Conservation (phyloP, 1,140 invertebrate species). For the Sinonovacula constricta region DNA sequence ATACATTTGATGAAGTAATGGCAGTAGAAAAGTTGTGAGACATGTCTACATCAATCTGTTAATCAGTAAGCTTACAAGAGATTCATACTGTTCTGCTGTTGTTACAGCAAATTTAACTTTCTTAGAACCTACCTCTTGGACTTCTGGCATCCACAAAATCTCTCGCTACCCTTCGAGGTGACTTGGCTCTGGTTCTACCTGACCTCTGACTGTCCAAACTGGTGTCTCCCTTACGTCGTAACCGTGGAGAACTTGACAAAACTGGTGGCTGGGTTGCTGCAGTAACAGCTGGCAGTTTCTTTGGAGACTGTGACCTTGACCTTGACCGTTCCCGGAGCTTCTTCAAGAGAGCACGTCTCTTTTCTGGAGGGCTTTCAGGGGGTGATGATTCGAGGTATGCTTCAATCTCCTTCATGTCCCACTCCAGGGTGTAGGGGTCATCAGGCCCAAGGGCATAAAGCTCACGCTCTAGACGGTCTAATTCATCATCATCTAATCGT, state of each 20-base stretch:
- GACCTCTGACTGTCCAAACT: background rate
- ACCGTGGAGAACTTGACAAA: constrained; percentile 14
- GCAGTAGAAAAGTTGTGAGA: too few species aligned
- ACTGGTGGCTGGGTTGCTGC: constrained; percentile 15
- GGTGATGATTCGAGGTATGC: constrained; percentile 67
- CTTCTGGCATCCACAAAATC: constrained; percentile 38
- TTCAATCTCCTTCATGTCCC: constrained; percentile 65
- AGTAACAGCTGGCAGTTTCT: constrained; percentile 28
- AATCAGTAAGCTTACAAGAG: too few species aligned
- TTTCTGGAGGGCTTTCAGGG: constrained; percentile 69
- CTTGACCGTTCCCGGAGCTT: constrained; percentile 56
- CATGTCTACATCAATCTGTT: too few species aligned
- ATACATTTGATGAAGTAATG: too few species aligned
- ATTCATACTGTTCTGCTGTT: too few species aligned
- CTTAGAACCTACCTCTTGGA: too few species aligned
- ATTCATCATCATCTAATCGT: constrained; percentile 51
- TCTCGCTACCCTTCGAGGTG: constrained; percentile 38
- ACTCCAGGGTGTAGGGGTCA: constrained; percentile 49
- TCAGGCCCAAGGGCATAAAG: constrained; percentile 34
- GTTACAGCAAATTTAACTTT: too few species aligned
- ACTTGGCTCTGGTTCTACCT: constrained; percentile 31
- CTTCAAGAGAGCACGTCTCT: constrained; percentile 51
- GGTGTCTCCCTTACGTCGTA: constrained; percentile 2
- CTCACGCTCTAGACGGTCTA: constrained; percentile 57
- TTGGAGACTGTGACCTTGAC: constrained; percentile 49